Conservation (phyloP, 2,888 invertebrate species). For the Andrena fulva region DNA sequence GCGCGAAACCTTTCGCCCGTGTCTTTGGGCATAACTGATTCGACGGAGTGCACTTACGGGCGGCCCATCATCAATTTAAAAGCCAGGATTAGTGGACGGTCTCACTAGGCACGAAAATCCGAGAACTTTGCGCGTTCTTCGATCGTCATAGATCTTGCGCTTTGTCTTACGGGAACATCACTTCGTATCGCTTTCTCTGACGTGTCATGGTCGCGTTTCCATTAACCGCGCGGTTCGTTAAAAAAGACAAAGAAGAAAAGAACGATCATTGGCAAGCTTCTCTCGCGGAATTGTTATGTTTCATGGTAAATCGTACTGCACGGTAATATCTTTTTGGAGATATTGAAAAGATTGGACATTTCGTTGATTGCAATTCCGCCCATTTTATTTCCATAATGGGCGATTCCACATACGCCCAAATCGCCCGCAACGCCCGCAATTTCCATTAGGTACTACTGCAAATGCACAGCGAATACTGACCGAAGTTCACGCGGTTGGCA, state of each 20-base stretch:
- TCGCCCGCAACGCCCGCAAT: too few species aligned
- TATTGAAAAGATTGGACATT: not conserved
- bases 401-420: too few species aligned
- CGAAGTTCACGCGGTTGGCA: too few species aligned
- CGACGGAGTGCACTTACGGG: constrained; percentile 42
- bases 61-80: constrained; percentile 41
- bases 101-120: constrained; percentile 57
- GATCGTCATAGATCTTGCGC: constrained; percentile 67
- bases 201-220: constrained; percentile 42
- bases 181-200: constrained; percentile 55
- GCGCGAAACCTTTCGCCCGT: constrained; percentile 35
- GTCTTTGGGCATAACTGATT: constrained; percentile 29
- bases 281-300: too few species aligned
- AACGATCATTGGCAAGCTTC: constrained; percentile 18
- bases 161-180: constrained; percentile 48
- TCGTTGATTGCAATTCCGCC: not conserved
- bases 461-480: too few species aligned
- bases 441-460: not conserved
- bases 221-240: constrained; percentile 9
- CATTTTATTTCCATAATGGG: not conserved
- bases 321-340: too few species aligned
- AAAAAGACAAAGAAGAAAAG: not conserved
- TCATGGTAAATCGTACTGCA: not conserved
- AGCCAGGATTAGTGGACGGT: constrained; percentile 54
- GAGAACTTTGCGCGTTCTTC: constrained; percentile 71